A percentile compares a stretch with the other conserved stretches of the same genome.
Evolutionary conservation across 2,888 invertebrate genomes (phyloP).

Genomic region (Drosophila neutralis): DNA sequence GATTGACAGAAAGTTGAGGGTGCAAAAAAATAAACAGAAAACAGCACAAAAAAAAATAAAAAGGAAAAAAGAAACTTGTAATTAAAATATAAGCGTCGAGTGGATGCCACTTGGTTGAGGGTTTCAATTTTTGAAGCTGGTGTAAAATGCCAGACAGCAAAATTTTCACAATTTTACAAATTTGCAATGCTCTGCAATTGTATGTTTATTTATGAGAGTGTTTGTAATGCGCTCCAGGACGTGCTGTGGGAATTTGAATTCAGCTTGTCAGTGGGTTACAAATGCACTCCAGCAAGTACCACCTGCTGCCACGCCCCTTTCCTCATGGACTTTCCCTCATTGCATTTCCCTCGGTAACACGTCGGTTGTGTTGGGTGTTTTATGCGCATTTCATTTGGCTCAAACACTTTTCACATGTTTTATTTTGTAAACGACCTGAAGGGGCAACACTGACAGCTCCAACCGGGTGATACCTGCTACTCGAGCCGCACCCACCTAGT

Average conservation of each 20-base stretch:
- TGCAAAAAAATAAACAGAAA: not conserved
- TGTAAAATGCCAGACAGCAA: not conserved
- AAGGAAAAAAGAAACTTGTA: constrained; percentile 49
- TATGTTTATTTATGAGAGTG: constrained; percentile 64
- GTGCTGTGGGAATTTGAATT: constrained; percentile 17
- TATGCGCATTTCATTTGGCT: constrained; percentile 73
- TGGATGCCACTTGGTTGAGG: constrained; percentile 13
- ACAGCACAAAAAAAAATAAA: not conserved
- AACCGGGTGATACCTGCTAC: constrained; percentile 3
- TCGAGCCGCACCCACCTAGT: constrained; percentile 1
- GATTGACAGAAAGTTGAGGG: constrained; percentile 59
- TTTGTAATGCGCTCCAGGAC: constrained; percentile 34
- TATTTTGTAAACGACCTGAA: constrained; percentile 23
- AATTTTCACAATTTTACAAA: constrained; percentile 30
- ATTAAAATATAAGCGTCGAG: constrained; percentile 65
- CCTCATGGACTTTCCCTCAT: not conserved
- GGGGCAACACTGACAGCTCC: constrained; percentile 23
- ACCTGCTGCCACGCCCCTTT: constrained; percentile 20
- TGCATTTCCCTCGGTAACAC: constrained; percentile 18
- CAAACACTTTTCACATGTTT: constrained; percentile 51
- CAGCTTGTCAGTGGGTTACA: constrained; percentile 43
- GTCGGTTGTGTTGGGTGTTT: constrained; percentile 29
- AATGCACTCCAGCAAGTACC: constrained; percentile 18
- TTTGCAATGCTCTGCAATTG: constrained; percentile 36
- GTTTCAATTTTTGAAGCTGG: constrained; percentile 8